Conservation (phyloP, 1,140 invertebrate species). For the Venustaconcha ellipsiformis region DNA sequence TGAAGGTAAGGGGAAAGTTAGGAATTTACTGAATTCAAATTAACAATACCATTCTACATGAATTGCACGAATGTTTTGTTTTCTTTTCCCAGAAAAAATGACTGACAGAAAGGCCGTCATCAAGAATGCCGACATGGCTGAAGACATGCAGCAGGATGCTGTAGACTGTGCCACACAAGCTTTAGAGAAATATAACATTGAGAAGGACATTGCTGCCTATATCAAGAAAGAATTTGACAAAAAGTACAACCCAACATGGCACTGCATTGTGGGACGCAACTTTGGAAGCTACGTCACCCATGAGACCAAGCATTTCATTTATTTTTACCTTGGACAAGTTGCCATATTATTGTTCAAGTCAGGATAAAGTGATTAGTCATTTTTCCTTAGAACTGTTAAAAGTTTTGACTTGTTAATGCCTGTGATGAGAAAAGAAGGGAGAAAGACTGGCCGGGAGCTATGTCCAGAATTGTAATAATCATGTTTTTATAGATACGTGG, state of each 20-base stretch:
- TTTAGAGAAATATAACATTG: conserved; percentile 98
- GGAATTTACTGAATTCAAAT: too few species aligned
- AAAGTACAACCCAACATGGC: conserved; percentile 91
- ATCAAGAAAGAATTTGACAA: conserved; percentile 97
- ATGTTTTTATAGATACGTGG: too few species aligned
- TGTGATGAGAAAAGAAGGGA: too few species aligned
- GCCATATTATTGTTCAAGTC: conserved; percentile 53
- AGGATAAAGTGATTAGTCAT: conserved; percentile 23
- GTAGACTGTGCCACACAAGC: conserved; percentile 98
- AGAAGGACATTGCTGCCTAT: conserved; percentile 98
- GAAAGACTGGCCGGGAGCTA: too few species aligned
- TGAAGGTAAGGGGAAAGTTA: too few species aligned
- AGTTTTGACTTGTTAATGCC: too few species aligned
- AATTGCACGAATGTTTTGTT: too few species aligned
- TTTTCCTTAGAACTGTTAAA: too few species aligned
- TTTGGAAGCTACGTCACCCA: conserved; percentile 96
- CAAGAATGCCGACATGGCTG: conserved; percentile 99
- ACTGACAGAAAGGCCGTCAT: conserved; percentile 77
- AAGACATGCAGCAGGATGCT: conserved; percentile 99
- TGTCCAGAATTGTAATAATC: too few species aligned
- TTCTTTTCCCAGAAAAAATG: too few species aligned
- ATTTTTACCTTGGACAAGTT: conserved; percentile 68
- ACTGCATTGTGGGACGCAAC: conserved; percentile 93
- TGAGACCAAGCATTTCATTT: conserved; percentile 97
- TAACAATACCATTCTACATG: too few species aligned